Conservation (phyloP, 2,113 vertebrate species). For the Chionis minor region DNA sequence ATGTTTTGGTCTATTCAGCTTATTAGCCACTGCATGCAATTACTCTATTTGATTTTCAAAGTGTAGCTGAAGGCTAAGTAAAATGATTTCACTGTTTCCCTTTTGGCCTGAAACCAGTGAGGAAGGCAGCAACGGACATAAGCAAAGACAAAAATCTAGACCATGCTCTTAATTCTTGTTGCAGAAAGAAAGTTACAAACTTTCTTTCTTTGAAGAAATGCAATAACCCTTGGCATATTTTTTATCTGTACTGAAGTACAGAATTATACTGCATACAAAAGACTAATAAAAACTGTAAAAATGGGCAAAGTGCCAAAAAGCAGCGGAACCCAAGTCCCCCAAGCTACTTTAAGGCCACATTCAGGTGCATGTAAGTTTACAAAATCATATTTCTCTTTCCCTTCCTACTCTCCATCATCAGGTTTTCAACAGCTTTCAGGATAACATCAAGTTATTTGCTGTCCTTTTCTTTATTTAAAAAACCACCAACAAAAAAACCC, state of each 20-base stretch:
- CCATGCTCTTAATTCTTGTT: neutral
- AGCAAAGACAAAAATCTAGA: neutral
- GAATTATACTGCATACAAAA: neutral
- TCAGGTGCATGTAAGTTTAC: neutral
- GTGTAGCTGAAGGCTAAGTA: neutral
- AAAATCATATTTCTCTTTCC: neutral
- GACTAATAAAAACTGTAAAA: neutral
- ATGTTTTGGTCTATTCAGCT: neutral
- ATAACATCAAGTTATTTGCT: neutral
- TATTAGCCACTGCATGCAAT: neutral
- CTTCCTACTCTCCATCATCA: neutral
- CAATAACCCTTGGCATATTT: neutral
- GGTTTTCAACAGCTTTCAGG: neutral
- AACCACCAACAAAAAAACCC: neutral
- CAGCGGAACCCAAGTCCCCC: neutral
- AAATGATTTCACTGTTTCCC: neutral
- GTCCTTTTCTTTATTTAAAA: neutral
- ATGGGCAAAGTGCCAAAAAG: neutral
- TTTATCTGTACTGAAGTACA: neutral
- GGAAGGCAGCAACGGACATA: neutral
- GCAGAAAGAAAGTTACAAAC: neutral
- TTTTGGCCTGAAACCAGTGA: neutral
- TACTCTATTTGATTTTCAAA: neutral
- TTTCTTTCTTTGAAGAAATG: neutral
- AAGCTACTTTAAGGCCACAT: neutral